Percentiles rank a stretch among this genome's conserved stretches.
These are phyloP conservation scores for Drosophila pseudotakahashii DNA, from an alignment of 2,888 invertebrate species.

Conservation along the genomic window DNA sequence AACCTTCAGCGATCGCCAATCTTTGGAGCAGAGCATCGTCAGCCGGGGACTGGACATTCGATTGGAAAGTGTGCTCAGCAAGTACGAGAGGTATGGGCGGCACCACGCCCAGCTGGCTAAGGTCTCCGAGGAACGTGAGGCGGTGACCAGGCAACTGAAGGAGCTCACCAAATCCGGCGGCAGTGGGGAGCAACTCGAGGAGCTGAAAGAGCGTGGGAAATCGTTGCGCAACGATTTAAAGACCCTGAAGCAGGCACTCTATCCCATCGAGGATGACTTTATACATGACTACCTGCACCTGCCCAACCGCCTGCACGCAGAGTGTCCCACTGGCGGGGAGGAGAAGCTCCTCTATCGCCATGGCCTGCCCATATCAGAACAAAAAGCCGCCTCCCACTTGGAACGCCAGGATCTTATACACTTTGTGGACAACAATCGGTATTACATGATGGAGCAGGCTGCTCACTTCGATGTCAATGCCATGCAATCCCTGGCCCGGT, in stretches of 20 bases:
- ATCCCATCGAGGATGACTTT: constrained; percentile 90
- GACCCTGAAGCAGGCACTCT: constrained; percentile 87
- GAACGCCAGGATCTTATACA: constrained; percentile 78
- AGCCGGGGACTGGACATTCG: constrained; percentile 86
- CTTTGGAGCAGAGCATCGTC: constrained; percentile 86
- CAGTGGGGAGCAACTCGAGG: constrained; percentile 80
- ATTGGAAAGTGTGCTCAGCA: constrained; percentile 86
- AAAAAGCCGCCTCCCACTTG: constrained; percentile 74
- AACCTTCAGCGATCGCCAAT: constrained; percentile 85
- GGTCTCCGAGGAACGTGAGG: constrained; percentile 85
- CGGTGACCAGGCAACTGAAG: constrained; percentile 85
- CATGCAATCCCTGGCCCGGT: constrained; percentile 75
- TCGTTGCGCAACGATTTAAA: constrained; percentile 88
- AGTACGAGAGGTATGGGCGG: constrained; percentile 88
- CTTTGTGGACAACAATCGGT: constrained; percentile 85
- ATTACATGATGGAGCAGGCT: constrained; percentile 88
- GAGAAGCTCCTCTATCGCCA: constrained; percentile 77
- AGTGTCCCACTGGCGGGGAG: constrained; percentile 85
- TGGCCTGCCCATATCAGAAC: constrained; percentile 17
- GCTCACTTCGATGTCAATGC: constrained; percentile 88
- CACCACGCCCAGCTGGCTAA: constrained; percentile 85
- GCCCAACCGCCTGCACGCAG: constrained; percentile 89
- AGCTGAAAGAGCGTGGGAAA: constrained; percentile 86
- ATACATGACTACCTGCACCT: constrained; percentile 87
- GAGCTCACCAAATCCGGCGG: constrained; percentile 81